Conservation (phyloP, 2,113 vertebrate species). For the Otus sunia region DNA sequence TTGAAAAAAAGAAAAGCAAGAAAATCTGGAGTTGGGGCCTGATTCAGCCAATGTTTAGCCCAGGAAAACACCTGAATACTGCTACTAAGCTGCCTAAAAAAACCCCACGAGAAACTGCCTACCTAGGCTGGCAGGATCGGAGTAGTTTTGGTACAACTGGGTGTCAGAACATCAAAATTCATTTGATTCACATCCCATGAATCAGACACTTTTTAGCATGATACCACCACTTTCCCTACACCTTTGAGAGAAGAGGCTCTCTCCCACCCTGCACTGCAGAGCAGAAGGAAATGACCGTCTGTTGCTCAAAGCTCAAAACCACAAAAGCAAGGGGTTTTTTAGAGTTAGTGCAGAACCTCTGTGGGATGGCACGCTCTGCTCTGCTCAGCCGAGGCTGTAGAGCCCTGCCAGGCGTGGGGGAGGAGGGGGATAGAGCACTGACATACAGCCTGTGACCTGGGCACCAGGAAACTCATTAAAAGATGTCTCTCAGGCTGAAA, state of each 20-base stretch:
- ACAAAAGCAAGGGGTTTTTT: neutral
- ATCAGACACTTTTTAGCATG: neutral
- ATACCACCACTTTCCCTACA: neutral
- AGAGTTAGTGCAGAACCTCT: neutral
- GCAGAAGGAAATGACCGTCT: neutral
- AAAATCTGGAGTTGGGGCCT: neutral
- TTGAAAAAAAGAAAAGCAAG: neutral
- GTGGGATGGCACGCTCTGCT: neutral
- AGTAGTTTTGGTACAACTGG: neutral
- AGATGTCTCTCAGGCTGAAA: neutral
- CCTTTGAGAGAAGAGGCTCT: neutral
- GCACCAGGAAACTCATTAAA: neutral
- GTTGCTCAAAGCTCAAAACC: constrained; percentile 3
- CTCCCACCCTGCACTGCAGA: neutral
- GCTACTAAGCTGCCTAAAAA: neutral
- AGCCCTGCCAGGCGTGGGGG: fast-evolving
- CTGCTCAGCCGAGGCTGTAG: fast-evolving
- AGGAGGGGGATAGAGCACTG: neutral
- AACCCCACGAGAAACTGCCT: neutral
- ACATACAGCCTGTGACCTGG: neutral
- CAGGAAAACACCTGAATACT: neutral
- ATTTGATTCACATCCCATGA: neutral
- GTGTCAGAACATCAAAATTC: neutral
- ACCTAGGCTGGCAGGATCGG: neutral
- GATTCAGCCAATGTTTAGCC: neutral